Evolutionary conservation across 2,113 vertebrate genomes (phyloP), one percentile per base, ranked within the genome.

Genomic region (Leucoraja erinaceus): DNA sequence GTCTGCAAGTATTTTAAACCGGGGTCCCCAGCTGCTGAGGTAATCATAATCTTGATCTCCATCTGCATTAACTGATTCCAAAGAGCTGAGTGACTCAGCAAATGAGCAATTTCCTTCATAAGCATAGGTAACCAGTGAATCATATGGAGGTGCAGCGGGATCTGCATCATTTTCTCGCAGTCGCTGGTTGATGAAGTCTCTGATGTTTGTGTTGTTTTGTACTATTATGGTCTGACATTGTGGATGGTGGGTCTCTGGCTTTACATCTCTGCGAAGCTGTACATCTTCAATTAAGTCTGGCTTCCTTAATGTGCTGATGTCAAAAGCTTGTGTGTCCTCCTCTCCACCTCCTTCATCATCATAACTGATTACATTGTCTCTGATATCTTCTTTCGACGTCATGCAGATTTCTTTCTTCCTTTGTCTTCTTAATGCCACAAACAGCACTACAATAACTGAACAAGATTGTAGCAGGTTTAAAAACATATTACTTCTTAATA

Each of bases 361-460:
- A 0, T 99, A 99, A 94, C 99, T 98, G 95, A 99, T 99, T 74
- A 99, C 98, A 1, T 99, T 99, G 94, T 99, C 99, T 93, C 99
- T 96, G 94, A 99, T 97, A 94, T 99, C 98, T 96, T 99, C 99
- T 93, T 99, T 99, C 47, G 98, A 99, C 0, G 98, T 99, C 98
- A 99, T 99, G 78, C 99, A 96, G 6, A 97, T 99, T 94, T 99
- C 98, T 94, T 99, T 99, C 94, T 99, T 99, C 96, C 97, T 99
- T 94, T 99, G 98, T 33, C 98, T 96, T 83, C 98, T 94, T 93
- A 99, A 94, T 0, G 98, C 98, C 91, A 99, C 96, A 0, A 99
- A 99, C 75, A 99, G 97, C n/a, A 99, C 98, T 28, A 99, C 97
- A 61, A 99, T 98, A 88, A 97, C 98, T 99, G 94, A 1, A 72